Percentiles rank a stretch among this genome's conserved stretches.
Evolutionary conservation across 2,888 invertebrate genomes (phyloP).

Genomic region (Oegoconia quadripuncta): DNA sequence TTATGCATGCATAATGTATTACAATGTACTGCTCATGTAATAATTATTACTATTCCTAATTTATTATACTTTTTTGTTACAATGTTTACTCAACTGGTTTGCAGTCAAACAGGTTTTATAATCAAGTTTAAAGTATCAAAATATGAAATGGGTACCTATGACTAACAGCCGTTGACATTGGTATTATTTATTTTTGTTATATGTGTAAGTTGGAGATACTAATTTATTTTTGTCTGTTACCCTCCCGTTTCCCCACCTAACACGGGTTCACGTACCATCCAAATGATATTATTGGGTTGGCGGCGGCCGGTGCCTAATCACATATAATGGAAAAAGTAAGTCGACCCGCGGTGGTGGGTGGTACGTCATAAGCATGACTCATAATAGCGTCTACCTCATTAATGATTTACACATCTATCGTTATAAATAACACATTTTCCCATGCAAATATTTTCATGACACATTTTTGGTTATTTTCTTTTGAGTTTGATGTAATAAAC

Average conservation of each 20-base stretch:
- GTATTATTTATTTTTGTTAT: slow-evolving; percentile 16
- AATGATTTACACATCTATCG: slow-evolving; percentile 29
- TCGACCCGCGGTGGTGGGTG: slow-evolving; percentile 42
- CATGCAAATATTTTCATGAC: slow-evolving; percentile 22
- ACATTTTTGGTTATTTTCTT: not conserved
- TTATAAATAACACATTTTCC: slow-evolving; percentile 31
- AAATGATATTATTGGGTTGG: slow-evolving; percentile 58
- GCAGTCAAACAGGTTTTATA: slow-evolving; percentile 27
- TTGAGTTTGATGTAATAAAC: slow-evolving; percentile 1
- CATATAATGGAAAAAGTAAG: slow-evolving; percentile 70
- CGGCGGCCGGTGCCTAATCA: slow-evolving; percentile 45
- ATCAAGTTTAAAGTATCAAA: slow-evolving; percentile 10
- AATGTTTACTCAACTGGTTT: slow-evolving; percentile 45
- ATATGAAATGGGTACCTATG: slow-evolving; percentile 13
- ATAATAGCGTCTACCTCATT: slow-evolving; percentile 23
- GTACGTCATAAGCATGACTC: slow-evolving; percentile 51
- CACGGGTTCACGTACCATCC: slow-evolving; percentile 63
- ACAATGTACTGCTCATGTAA: not conserved
- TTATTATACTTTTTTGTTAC: slow-evolving; percentile 23
- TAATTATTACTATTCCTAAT: not conserved
- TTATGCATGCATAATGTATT: not conserved
- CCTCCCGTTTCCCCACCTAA: slow-evolving; percentile 62
- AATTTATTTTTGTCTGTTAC: slow-evolving; percentile 73
- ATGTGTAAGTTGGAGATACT: slow-evolving; percentile 63
- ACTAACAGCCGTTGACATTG: slow-evolving; percentile 21